These are phyloP conservation scores for Papilio elwesi DNA, from an alignment of 2,888 invertebrate genomes.

Conservation along the genomic window DNA sequence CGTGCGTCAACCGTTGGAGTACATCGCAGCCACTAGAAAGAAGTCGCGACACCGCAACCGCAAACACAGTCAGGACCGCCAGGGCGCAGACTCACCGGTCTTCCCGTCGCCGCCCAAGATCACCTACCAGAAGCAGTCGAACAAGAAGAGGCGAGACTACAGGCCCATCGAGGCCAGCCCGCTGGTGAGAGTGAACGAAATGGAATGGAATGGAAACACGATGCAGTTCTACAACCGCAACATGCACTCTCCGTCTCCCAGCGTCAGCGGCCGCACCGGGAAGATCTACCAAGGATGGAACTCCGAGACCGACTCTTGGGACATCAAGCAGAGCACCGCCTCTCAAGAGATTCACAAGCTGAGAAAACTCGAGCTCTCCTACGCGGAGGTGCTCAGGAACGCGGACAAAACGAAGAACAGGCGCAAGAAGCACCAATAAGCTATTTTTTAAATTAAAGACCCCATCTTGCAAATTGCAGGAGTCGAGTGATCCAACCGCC, in stretches of 20 bases:
- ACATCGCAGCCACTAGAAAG: constrained; percentile 88
- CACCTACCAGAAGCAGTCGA: constrained; percentile 83
- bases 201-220: constrained; percentile 87
- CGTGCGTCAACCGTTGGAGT: constrained; percentile 90
- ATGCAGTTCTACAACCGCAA: constrained; percentile 87
- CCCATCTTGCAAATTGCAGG: constrained; percentile 71
- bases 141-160: constrained; percentile 84
- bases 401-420: constrained; percentile 84
- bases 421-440: constrained; percentile 81
- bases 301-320: constrained; percentile 77
- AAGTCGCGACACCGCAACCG: constrained; percentile 87
- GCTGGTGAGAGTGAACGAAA: constrained; percentile 68
- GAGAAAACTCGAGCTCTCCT: constrained; percentile 91
- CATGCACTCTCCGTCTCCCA: constrained; percentile 85
- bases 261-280: constrained; percentile 77
- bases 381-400: constrained; percentile 92
- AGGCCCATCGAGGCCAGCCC: constrained; percentile 83
- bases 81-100: constrained; percentile 88
- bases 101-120: constrained; percentile 88
- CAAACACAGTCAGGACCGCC: constrained; percentile 85
- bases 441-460: constrained; percentile 64
- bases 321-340: constrained; percentile 87
- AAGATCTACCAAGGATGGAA: constrained; percentile 81
- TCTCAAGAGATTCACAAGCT: constrained; percentile 93
- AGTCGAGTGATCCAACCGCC: constrained; percentile 78